These are phyloP conservation scores for Cyprinella venusta DNA, from an alignment of 2,797 vertebrate genomes.

Conservation along the genomic window DNA sequence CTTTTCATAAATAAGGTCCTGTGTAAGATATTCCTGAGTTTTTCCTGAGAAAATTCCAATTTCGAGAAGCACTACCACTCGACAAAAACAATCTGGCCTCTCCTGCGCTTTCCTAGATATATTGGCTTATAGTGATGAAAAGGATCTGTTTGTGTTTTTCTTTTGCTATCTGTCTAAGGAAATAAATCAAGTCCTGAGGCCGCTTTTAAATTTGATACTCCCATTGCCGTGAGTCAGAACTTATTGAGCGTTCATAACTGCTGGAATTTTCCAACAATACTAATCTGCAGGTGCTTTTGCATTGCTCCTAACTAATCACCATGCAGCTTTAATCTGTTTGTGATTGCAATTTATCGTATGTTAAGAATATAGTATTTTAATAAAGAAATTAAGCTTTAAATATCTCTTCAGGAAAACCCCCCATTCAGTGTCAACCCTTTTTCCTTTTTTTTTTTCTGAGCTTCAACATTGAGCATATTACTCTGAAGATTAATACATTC, in stretches of 20 bases:
- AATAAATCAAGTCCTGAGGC: slow-evolving; percentile 34
- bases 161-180: slow-evolving; percentile 37
- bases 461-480: slow-evolving; percentile 8
- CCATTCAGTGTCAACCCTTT: neutral
- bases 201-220: slow-evolving; percentile 24
- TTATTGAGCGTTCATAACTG: slow-evolving; percentile 20
- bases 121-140: slow-evolving; percentile 36
- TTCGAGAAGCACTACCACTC: slow-evolving; percentile 32
- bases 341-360: neutral
- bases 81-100: slow-evolving; percentile 23
- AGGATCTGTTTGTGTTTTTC: slow-evolving; percentile 24
- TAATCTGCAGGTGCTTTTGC: neutral
- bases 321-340: neutral
- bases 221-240: neutral
- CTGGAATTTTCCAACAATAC: neutral
- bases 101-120: slow-evolving; percentile 21
- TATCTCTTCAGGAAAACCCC: neutral
- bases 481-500: slow-evolving; percentile 25
- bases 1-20: neutral
- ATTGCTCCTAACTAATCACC: neutral
- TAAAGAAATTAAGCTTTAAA: neutral
- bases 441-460: neutral
- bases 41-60: slow-evolving; percentile 28
- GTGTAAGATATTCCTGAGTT: neutral
- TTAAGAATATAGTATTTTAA: neutral